Percentiles rank a stretch among this genome's conserved stretches.
Evolutionary conservation across 2,113 vertebrate genomes (phyloP).

Genomic region (Lota lota): DNA sequence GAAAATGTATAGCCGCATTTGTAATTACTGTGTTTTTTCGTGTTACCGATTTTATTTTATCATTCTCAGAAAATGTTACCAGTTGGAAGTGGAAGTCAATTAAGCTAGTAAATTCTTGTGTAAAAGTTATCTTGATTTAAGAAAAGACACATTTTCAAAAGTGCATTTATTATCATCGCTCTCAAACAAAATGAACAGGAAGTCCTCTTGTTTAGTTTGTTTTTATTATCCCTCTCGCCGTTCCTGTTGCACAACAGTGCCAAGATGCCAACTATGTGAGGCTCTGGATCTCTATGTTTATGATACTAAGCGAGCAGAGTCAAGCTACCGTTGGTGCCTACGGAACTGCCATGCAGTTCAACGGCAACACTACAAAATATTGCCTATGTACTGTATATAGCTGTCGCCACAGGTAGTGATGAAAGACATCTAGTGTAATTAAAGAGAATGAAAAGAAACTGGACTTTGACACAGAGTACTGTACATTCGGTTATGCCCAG

Average conservation of each 20-base stretch:
- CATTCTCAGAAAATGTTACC: too few relatives aligned
- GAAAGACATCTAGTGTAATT: slow-evolving; percentile 20
- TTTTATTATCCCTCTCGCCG: too few relatives aligned
- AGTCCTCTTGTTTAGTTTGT: too few relatives aligned
- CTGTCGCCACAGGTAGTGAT: slow-evolving; percentile 42
- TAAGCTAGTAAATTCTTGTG: too few relatives aligned
- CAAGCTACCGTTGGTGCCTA: slow-evolving; percentile 14
- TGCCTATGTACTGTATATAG: too few relatives aligned
- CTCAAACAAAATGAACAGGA: too few relatives aligned
- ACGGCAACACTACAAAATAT: not conserved
- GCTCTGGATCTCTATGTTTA: slow-evolving; percentile 5
- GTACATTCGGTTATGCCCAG: slow-evolving; percentile 8
- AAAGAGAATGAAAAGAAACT: slow-evolving; percentile 1
- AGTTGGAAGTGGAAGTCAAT: too few relatives aligned
- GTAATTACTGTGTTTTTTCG: too few relatives aligned
- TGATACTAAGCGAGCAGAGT: slow-evolving; percentile 13
- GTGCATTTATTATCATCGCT: not conserved
- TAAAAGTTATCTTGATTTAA: not conserved
- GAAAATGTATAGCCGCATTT: too few relatives aligned
- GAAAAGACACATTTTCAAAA: not conserved
- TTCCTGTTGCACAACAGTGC: too few relatives aligned
- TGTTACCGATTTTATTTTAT: too few relatives aligned
- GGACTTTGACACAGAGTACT: slow-evolving; percentile 6
- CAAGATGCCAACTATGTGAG: too few relatives aligned
- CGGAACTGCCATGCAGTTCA: slow-evolving; percentile 33